These are phyloP conservation scores for Pempheris klunzingeri DNA, from an alignment of 2,797 vertebrate species.

Conservation along the genomic window DNA sequence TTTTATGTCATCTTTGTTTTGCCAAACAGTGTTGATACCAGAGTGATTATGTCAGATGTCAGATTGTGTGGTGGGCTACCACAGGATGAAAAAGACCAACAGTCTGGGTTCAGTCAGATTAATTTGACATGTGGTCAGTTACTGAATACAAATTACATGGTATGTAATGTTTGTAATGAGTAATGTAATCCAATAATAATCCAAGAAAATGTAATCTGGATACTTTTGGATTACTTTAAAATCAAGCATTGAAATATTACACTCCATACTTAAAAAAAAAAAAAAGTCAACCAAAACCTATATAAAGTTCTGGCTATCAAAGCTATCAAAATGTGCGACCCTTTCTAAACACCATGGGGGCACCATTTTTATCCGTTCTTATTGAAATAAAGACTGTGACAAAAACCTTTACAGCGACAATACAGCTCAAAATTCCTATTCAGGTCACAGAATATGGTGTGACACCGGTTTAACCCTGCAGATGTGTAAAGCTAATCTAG, in stretches of 20 bases:
- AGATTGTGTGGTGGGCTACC: not conserved
- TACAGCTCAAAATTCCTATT: not conserved
- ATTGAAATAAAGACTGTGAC: not conserved
- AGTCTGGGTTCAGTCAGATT: too few relatives aligned
- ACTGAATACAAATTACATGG: too few relatives aligned
- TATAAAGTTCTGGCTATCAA: not conserved
- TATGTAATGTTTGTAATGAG: too few relatives aligned
- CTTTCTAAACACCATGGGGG: not conserved
- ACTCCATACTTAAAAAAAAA: too few relatives aligned
- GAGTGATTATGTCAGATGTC: not conserved
- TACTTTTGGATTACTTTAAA: too few relatives aligned
- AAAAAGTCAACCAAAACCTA: too few relatives aligned
- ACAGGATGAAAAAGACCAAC: not conserved
- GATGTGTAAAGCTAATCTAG: not conserved
- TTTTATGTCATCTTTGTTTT: not conserved
- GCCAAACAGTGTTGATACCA: not conserved
- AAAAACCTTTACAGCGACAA: not conserved
- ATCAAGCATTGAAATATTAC: too few relatives aligned
- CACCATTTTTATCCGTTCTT: not conserved
- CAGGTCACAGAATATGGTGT: not conserved
- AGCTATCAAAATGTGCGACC: not conserved
- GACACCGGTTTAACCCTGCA: not conserved
- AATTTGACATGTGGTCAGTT: too few relatives aligned
- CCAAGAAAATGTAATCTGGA: too few relatives aligned
- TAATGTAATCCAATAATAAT: too few relatives aligned